Conservation (phyloP, 1,140 invertebrate species). For the Araneus ventricosus region DNA sequence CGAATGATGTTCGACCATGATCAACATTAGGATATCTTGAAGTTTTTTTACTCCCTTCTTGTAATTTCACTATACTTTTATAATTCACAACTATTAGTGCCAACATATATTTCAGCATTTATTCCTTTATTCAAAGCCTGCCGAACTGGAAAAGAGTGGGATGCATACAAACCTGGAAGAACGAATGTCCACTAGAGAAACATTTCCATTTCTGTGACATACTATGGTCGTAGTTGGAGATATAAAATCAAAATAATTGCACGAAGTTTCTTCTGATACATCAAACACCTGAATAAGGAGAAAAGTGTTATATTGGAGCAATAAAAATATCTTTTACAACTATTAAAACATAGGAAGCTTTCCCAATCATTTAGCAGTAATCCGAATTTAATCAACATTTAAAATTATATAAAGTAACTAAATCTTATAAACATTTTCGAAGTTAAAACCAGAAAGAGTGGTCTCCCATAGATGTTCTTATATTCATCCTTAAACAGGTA, state of each 20-base stretch:
- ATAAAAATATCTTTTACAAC: neutral
- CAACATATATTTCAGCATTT: neutral
- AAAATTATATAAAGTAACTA: no score
- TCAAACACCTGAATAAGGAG: constrained; percentile 33
- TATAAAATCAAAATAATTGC: constrained; percentile 56
- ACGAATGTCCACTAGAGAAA: constrained; percentile 42
- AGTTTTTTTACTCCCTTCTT: neutral
- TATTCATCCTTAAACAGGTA: no score
- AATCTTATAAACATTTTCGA: no score
- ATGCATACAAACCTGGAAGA: neutral
- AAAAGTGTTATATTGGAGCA: neutral
- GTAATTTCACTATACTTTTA: neutral
- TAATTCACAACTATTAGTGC: neutral
- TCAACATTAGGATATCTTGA: neutral
- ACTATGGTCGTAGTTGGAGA: constrained; percentile 6
- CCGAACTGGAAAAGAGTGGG: neutral
- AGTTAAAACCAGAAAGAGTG: no score
- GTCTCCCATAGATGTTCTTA: no score
- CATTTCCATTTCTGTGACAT: constrained; percentile 12
- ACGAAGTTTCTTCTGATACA: constrained; percentile 49
- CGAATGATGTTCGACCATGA: no score
- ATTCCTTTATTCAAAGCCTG: neutral
- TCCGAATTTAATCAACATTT: no score
- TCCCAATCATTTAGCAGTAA: no score
- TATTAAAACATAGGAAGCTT: no score